Conservation (phyloP, 2,113 vertebrate species). For the Oncorhynchus clarkii region DNA sequence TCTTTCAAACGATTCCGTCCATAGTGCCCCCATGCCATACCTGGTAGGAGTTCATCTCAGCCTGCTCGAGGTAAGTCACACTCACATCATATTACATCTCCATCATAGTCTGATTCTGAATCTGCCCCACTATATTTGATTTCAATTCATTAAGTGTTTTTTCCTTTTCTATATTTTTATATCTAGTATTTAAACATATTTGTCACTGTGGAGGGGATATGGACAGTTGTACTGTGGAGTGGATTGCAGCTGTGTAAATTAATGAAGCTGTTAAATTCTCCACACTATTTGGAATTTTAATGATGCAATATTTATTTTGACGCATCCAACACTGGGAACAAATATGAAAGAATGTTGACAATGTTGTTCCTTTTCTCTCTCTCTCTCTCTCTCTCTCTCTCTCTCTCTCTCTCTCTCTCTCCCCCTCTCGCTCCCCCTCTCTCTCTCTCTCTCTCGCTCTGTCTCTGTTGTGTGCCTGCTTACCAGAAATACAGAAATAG, state of each 20-base stretch:
- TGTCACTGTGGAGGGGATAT: too few species aligned
- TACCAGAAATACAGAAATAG: constrained; percentile 40
- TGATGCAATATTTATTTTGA: constrained; percentile 34
- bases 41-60: constrained; percentile 95
- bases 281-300: neutral
- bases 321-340: constrained; percentile 25
- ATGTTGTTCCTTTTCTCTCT: constrained; percentile 1
- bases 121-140: neutral
- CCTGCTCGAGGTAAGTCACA: constrained; percentile 87
- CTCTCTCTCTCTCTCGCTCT: too few species aligned
- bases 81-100: neutral
- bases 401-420: neutral
- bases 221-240: too few species aligned
- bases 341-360: constrained; percentile 35
- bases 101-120: neutral
- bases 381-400: neutral
- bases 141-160: neutral
- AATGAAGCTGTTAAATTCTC: constrained; percentile 14
- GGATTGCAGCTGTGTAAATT: neutral
- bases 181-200: too few species aligned
- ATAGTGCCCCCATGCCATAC: constrained; percentile 97
- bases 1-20: constrained; percentile 35
- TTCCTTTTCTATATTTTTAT: too few species aligned
- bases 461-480: constrained; percentile 29
- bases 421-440: too few species aligned